Base-by-base conservation (phyloP, 1,140 invertebrate genomes). In the Ptiloglossa arizonensis region DNA sequence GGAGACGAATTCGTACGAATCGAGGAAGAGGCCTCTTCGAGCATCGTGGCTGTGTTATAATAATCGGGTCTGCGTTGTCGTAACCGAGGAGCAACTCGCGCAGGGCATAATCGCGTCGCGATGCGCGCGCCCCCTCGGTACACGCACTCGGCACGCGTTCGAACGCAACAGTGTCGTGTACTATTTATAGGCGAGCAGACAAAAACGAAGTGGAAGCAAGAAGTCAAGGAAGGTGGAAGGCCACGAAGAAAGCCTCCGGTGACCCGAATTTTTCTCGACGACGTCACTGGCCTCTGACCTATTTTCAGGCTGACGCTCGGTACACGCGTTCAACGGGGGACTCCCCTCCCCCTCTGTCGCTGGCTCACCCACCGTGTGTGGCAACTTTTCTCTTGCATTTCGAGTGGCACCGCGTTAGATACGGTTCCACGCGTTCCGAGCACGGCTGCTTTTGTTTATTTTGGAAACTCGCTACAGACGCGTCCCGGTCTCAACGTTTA, bases 171-270 rank as follows among this genome's bases (percentile, higher is more conserved):
- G 52, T 27, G 66, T 60, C 56, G n/a, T 29, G 50, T n/a, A 41
- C 74, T 82, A 79, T 83, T 82, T 74, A 83, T 82, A 82, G 67
- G 17, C 59, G 80, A 32, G 19, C 32, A 52, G 48, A 29, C 54
- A 56, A 83, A 79, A 64, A 64, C 48, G 73, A 73, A 78, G 24
- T 15, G 38, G 35, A 68, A 72, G 68, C 50, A 62, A 41, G 73
- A 67, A 77, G 72, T 78, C 52, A 73, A 83, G 68, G 80, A 82
- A 73, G 75, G 83, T 79, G 73, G 79, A 81, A 86, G 83, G 79
- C 75, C 83, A 69, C 41, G 83, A 85, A 80, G 84, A 86, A 86
- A 86, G 83, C 79, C 69, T 59, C 48, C 35, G 32, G 50, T 72
- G 74, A 79, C 75, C 69, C 66, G 74, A 85, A 79, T 85, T 86